Evolutionary conservation across 2,797 vertebrate species (phyloP).

Genomic region (Malacoraja senta): DNA sequence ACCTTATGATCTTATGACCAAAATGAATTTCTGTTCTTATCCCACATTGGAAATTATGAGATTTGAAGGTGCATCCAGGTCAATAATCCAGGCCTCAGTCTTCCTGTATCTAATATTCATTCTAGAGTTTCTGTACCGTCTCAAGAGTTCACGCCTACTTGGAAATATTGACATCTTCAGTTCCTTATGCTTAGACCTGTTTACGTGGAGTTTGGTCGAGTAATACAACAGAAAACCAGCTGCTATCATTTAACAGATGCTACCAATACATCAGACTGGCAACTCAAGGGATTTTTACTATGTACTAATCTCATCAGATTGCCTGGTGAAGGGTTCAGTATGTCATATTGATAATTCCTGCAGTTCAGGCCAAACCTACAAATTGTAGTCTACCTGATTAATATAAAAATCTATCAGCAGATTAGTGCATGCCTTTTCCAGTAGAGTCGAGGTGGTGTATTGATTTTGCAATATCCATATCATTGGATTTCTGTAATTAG

Average conservation of each 20-base stretch:
- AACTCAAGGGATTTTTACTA: background rate
- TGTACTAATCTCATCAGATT: background rate
- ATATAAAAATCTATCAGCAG: background rate
- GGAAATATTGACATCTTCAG: too few relatives aligned
- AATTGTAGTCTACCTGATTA: background rate
- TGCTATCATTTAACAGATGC: background rate
- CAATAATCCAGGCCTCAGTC: too few relatives aligned
- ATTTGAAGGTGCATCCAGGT: too few relatives aligned
- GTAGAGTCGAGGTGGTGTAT: background rate
- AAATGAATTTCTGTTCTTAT: too few relatives aligned
- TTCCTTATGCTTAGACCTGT: background rate
- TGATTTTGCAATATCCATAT: background rate
- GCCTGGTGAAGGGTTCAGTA: background rate
- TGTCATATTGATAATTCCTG: too few relatives aligned
- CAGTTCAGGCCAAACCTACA: background rate
- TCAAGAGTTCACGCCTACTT: background rate
- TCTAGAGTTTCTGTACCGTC: background rate
- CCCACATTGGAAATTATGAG: too few relatives aligned
- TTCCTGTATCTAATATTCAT: too few relatives aligned
- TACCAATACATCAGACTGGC: background rate
- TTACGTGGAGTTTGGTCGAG: background rate
- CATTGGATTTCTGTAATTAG: background rate
- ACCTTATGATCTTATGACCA: too few relatives aligned
- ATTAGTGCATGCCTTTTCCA: background rate
- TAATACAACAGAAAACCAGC: background rate